These are phyloP conservation scores for Clarias batrachus DNA, from an alignment of 2,113 vertebrate genomes.

Conservation along the genomic window DNA sequence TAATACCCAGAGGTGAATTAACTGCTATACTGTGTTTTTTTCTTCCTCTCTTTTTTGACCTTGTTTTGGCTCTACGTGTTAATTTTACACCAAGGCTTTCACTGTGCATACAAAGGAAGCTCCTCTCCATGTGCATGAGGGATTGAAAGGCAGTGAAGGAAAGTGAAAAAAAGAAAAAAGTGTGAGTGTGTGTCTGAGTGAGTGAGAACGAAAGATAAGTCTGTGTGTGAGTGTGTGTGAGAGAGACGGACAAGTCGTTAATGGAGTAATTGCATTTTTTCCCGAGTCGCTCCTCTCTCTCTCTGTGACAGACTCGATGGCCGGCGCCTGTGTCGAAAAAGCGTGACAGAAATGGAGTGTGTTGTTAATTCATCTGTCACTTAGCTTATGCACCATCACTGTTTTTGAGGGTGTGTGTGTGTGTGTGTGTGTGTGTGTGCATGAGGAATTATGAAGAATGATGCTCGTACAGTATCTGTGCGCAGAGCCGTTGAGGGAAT, in stretches of 20 bases:
- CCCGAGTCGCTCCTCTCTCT: slow-evolving; percentile 10
- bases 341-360: slow-evolving; percentile 23
- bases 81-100: not conserved
- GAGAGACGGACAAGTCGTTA: slow-evolving; percentile 23
- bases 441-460: not conserved
- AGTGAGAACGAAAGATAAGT: slow-evolving; percentile 10
- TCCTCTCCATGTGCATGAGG: not conserved
- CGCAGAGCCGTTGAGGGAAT: not conserved
- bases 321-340: slow-evolving; percentile 5
- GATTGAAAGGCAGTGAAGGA: not conserved
- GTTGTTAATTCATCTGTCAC: slow-evolving; percentile 36
- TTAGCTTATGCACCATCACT: slow-evolving; percentile 28
- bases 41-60: not conserved
- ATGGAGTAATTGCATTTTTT: slow-evolving; percentile 30
- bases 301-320: slow-evolving; percentile 6
- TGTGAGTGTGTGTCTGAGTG: not conserved
- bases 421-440: not conserved
- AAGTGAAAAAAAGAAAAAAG: not conserved
- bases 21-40: not conserved
- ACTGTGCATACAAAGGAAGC: not conserved
- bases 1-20: not conserved
- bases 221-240: not conserved
- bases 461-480: not conserved
- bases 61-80: not conserved
- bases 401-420: not conserved